Percentiles rank a stretch among this genome's conserved stretches.
Evolutionary conservation across 1,140 invertebrate species (phyloP).

Genomic region (Listronotus bonariensis): DNA sequence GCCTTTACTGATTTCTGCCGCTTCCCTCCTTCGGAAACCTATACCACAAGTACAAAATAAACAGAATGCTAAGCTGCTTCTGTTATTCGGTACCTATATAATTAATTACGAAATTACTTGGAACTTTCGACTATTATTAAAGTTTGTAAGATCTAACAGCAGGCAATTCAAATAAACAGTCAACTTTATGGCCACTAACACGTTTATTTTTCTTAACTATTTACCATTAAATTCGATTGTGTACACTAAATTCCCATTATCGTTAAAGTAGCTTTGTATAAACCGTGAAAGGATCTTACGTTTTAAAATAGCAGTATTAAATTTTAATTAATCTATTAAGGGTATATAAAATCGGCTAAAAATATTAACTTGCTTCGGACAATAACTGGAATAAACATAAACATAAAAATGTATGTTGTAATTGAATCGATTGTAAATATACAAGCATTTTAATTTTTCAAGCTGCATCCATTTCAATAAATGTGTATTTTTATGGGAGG

Average conservation of each 20-base stretch:
- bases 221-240: slow-evolving; percentile 35
- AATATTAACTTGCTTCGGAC: slow-evolving; percentile 10
- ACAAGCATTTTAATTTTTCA: too few relatives aligned
- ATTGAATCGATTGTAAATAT: not conserved
- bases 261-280: slow-evolving; percentile 32
- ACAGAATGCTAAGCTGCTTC: slow-evolving; percentile 38
- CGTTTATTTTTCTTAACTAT: slow-evolving; percentile 30
- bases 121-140: slow-evolving; percentile 28
- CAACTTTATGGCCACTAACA: slow-evolving; percentile 18
- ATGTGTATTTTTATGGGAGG: too few relatives aligned
- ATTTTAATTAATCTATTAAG: slow-evolving; percentile 16
- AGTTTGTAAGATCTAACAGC: slow-evolving; percentile 13
- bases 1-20: slow-evolving; percentile 39
- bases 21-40: slow-evolving; percentile 24
- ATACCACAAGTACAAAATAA: slow-evolving; percentile 51
- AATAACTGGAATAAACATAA: slow-evolving; percentile 9
- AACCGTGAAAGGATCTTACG: slow-evolving; percentile 26
- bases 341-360: slow-evolving; percentile 4
- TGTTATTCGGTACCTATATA: slow-evolving; percentile 33
- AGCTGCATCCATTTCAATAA: too few relatives aligned
- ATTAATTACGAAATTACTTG: slow-evolving; percentile 32
- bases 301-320: slow-evolving; percentile 17
- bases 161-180: slow-evolving; percentile 32
- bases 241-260: slow-evolving; percentile 31
- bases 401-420: slow-evolving; percentile 1